phyloP scores from a whole-genome alignment of 2,888 invertebrate species.

The Lithophane socia region DNA sequence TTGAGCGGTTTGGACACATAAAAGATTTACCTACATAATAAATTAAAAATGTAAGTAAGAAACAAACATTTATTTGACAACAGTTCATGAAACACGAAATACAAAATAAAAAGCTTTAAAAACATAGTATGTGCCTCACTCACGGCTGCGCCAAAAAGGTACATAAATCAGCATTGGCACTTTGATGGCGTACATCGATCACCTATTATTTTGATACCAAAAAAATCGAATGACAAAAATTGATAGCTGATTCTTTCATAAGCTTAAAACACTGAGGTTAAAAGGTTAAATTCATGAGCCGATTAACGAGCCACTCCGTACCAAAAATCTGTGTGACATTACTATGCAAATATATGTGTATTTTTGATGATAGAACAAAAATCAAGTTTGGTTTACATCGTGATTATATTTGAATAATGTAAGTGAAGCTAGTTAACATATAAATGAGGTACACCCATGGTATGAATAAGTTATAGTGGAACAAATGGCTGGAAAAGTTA shows the following conservation, averaged over 20 bases:
- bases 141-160: too few species aligned
- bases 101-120: neutral
- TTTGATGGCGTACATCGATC: too few species aligned
- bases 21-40: neutral
- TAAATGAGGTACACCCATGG: constrained; percentile 58
- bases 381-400: constrained; percentile 56
- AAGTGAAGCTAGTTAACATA: constrained; percentile 63
- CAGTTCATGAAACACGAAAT: neutral
- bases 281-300: constrained; percentile 19
- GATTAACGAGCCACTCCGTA: constrained; percentile 13
- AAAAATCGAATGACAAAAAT: neutral
- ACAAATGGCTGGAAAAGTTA: constrained; percentile 16
- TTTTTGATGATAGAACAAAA: constrained; percentile 59
- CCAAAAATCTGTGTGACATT: constrained; percentile 24
- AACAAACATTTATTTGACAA: neutral
- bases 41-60: neutral
- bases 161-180: neutral
- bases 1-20: too few species aligned
- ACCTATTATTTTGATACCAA: neutral
- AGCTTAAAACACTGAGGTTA: neutral
- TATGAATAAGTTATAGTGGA: constrained; percentile 57
- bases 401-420: constrained; percentile 61
- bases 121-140: neutral
- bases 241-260: neutral
- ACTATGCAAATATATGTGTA: constrained; percentile 58